These are phyloP conservation scores for Omphaloscelis lunosa DNA, from an alignment of 2,888 invertebrate species.

Conservation along the genomic window DNA sequence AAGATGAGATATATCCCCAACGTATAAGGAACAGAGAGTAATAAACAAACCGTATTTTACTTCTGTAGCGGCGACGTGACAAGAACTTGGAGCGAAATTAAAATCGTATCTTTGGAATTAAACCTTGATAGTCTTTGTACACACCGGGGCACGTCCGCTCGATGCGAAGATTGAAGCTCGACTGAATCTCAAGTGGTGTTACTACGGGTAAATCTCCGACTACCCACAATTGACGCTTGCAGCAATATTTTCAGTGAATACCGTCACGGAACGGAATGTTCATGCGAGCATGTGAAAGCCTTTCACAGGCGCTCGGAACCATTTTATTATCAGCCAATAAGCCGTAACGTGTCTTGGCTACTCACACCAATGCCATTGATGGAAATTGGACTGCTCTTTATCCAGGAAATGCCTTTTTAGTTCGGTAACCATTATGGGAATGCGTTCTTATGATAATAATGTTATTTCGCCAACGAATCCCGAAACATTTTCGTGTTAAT, in stretches of 20 bases:
- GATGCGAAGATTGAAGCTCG: slow-evolving; percentile 64
- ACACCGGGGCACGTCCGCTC: slow-evolving; percentile 66
- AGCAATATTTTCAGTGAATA: slow-evolving; percentile 73
- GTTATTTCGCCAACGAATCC: neutral
- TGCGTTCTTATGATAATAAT: slow-evolving; percentile 13
- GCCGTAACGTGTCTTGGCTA: slow-evolving; percentile 64
- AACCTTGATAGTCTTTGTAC: slow-evolving; percentile 49
- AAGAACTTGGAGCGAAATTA: slow-evolving; percentile 40
- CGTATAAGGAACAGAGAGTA: slow-evolving; percentile 52
- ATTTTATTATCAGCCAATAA: slow-evolving; percentile 81
- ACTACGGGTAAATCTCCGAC: slow-evolving; percentile 56
- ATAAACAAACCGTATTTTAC: slow-evolving; percentile 62
- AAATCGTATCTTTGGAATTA: slow-evolving; percentile 49
- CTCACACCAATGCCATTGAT: slow-evolving; percentile 57
- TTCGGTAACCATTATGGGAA: slow-evolving; percentile 31
- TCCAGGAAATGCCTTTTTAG: slow-evolving; percentile 45
- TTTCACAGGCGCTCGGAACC: slow-evolving; percentile 70
- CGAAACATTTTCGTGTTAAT: slow-evolving; percentile 5
- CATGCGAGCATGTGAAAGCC: slow-evolving; percentile 75
- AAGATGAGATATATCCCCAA: slow-evolving; percentile 58
- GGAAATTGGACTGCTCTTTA: slow-evolving; percentile 57
- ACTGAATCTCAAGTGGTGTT: slow-evolving; percentile 68
- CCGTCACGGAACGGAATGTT: slow-evolving; percentile 72
- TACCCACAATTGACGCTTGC: slow-evolving; percentile 70
- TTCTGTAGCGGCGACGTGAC: slow-evolving; percentile 46